These are phyloP conservation scores for Columbina picui DNA, from an alignment of 2,113 vertebrate genomes.

Conservation along the genomic window DNA sequence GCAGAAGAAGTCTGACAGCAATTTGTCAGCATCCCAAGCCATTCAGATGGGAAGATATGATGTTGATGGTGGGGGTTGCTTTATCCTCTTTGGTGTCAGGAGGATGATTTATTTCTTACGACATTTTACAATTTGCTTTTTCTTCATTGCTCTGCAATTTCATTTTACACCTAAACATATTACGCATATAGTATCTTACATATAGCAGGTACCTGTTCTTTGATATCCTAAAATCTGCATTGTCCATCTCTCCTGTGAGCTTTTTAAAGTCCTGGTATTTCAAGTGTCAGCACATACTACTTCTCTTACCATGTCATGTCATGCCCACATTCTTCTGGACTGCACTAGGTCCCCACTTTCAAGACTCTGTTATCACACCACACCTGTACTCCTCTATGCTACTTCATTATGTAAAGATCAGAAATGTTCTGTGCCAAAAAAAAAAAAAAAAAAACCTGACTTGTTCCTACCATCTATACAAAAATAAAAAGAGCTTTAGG, in stretches of 20 bases:
- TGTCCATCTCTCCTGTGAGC: neutral
- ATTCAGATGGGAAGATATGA: neutral
- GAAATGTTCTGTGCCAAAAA: neutral
- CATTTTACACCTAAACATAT: neutral
- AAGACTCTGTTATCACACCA: neutral
- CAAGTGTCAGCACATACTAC: fast-evolving
- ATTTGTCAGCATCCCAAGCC: neutral
- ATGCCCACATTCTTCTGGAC: neutral
- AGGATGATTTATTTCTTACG: neutral
- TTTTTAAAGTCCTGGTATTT: neutral
- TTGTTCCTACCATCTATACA: neutral
- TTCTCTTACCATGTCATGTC: neutral
- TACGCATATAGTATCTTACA: fast-evolving
- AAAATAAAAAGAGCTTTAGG: neutral
- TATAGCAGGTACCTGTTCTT: neutral
- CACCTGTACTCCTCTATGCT: fast-evolving
- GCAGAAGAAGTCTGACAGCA: neutral
- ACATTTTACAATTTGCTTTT: neutral
- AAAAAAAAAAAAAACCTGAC: fast-evolving
- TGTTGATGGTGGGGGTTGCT: neutral
- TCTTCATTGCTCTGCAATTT: neutral
- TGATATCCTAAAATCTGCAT: neutral
- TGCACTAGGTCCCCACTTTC: neutral
- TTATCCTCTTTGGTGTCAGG: neutral
- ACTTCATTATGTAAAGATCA: neutral